Evolutionary conservation across 2,888 invertebrate genomes (phyloP), one percentile per base, ranked within the genome.

Genomic region (Diabrotica balteata): DNA sequence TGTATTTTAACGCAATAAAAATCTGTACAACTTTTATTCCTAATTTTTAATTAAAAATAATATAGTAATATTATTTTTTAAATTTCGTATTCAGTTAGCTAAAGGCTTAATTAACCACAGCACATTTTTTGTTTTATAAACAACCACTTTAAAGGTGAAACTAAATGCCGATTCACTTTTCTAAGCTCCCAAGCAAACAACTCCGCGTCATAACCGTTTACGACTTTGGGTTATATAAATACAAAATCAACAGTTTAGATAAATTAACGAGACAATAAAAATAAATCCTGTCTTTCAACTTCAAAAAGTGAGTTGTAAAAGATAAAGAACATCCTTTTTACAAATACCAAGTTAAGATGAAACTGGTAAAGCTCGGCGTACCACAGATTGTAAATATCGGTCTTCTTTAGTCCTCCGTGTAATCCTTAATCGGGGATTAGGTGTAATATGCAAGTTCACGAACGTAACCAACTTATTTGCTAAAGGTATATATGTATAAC

Each of bases 251-350:
- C 57, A 46, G 63, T 55, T 44, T n/a, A 63, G 57, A 54, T 58
- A 58, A 64, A 58, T 64, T 52, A 59, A 59, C 22, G 3, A 64
- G 64, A 64, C 59, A 64, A 64, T 64, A 46, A 64, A 64, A 47
- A 58, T 64, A 64, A 52, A 64, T 59, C 59, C 55, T 44, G 32
- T 63, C 52, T 64, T 52, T 59, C 17, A 63, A 57, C 22, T 63
- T 63, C 57, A 10, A 58, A 58, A 64, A 59, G 52, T 64, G 52
- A 64, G 64, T 64, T 64, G 58, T 64, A 64, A 64, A 63, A 64
- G 58, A 64, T 64, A 64, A 64, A 52, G 42, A 64, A 58, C 58
- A 64, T 58, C 63, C 63, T 64, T 64, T 64, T 64, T 10, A 64
- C 52, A 46, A 53, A 59, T 51, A 58, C 45, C 64, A 52, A 57